Conservation (phyloP, 2,797 vertebrate genomes). For the Enteromius anoplus region DNA sequence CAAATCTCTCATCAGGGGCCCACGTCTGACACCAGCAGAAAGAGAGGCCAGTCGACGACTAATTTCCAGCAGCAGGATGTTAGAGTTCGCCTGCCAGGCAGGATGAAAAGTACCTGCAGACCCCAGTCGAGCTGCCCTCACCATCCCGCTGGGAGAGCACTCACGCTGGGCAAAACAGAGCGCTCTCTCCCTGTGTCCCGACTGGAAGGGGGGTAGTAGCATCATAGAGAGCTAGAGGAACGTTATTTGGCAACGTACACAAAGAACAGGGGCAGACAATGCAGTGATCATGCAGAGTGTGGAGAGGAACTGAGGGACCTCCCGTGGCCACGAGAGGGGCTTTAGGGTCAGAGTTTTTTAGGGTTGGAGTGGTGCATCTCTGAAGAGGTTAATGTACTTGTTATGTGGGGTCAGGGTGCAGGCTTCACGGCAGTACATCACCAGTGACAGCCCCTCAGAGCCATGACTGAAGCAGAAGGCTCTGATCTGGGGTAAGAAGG, state of each 20-base stretch:
- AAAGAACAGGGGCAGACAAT: constrained; percentile 68
- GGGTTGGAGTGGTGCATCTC: constrained; percentile 66
- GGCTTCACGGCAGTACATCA: constrained; percentile 69
- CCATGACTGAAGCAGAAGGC: constrained; percentile 36
- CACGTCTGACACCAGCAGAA: constrained; percentile 76
- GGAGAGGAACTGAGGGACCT: constrained; percentile 65
- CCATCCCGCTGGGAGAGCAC: constrained; percentile 76
- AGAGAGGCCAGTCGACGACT: constrained; percentile 77
- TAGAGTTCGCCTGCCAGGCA: constrained; percentile 78
- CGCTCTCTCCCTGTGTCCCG: constrained; percentile 42
- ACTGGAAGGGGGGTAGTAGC: constrained; percentile 52
- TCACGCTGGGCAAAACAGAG: constrained; percentile 78
- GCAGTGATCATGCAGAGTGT: constrained; percentile 65
- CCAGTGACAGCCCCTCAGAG: constrained; percentile 67
- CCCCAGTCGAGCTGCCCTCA: constrained; percentile 76
- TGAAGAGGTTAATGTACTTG: constrained; percentile 78
- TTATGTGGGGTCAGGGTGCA: constrained; percentile 77
- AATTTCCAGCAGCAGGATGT: constrained; percentile 82
- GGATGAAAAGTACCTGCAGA: constrained; percentile 91
- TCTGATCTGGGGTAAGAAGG: constrained; percentile 36
- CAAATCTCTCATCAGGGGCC: constrained; percentile 83
- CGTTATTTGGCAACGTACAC: constrained; percentile 68
- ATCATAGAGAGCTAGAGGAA: constrained; percentile 54
- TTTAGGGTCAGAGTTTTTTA: constrained; percentile 75
- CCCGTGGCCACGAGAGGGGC: constrained; percentile 71